Evolutionary conservation across 2,888 invertebrate genomes (phyloP).

Genomic region (Lycophotia porphyrea): DNA sequence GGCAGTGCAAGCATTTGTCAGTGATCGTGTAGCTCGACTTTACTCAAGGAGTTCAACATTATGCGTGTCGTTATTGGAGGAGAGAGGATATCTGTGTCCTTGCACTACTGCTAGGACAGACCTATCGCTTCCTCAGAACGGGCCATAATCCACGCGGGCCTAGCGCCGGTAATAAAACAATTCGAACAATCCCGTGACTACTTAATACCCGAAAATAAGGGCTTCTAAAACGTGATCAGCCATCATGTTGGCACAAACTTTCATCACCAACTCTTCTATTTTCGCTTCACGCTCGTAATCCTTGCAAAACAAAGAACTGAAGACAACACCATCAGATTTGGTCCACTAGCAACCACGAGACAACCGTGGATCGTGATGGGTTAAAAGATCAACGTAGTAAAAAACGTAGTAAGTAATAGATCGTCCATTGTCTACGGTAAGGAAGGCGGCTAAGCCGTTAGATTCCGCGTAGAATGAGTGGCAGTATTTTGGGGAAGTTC

Average conservation of each 20-base stretch:
- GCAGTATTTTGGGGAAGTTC: not conserved
- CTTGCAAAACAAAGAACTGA: conserved; percentile 42
- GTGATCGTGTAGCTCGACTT: too few species aligned
- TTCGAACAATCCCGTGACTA: not conserved
- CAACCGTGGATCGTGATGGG: conserved; percentile 33
- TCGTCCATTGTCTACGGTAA: conserved; percentile 35
- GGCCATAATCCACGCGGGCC: too few species aligned
- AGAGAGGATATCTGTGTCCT: too few species aligned
- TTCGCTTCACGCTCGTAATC: not conserved
- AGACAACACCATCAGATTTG: not conserved
- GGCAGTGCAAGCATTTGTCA: too few species aligned
- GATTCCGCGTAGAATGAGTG: conserved; percentile 19
- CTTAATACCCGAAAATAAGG: not conserved
- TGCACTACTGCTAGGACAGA: too few species aligned
- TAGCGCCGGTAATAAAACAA: too few species aligned
- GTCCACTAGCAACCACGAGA: conserved; percentile 19
- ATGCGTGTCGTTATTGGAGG: too few species aligned
- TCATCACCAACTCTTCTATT: conserved; percentile 3
- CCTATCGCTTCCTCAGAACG: too few species aligned
- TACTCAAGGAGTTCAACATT: too few species aligned
- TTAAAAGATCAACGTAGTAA: conserved; percentile 51
- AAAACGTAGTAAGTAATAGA: conserved; percentile 37
- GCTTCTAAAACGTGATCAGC: conserved; percentile 9
- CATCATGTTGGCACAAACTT: not conserved
- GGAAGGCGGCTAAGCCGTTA: conserved; percentile 4